A percentile compares a stretch with the other conserved stretches of the same genome.
phyloP scores from a whole-genome alignment of 2,797 vertebrate genomes.

The Carapus acus region DNA sequence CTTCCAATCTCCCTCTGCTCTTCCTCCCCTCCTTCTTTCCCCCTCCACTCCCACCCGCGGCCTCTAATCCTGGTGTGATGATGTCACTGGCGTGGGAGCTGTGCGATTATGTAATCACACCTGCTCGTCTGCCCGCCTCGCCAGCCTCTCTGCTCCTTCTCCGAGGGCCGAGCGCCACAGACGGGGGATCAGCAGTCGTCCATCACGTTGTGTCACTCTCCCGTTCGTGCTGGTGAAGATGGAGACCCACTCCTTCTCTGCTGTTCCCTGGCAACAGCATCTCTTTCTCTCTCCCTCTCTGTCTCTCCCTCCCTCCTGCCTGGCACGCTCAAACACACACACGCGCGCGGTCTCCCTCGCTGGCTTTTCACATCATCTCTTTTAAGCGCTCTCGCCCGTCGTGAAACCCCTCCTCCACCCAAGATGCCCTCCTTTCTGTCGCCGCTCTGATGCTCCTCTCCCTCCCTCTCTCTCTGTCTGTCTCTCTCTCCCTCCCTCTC shows the following conservation, averaged over 20 bases:
- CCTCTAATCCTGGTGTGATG: constrained; percentile 66
- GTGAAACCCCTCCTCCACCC: constrained; percentile 56
- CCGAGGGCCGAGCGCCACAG: too few species aligned
- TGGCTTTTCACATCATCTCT: constrained; percentile 38
- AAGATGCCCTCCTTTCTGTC: constrained; percentile 36
- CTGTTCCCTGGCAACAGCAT: constrained; percentile 78
- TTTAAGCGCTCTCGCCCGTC: constrained; percentile 47
- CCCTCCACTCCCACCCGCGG: constrained; percentile 29
- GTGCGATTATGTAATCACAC: constrained; percentile 65
- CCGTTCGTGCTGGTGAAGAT: constrained; percentile 41
- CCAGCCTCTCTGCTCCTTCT: constrained; percentile 54
- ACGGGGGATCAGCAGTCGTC: constrained; percentile 35
- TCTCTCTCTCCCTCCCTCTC: constrained; percentile 6
- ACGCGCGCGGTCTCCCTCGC: constrained; percentile 23
- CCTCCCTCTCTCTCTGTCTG: constrained; percentile 6
- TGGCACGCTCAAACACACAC: too few species aligned
- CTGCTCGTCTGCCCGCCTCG: too few species aligned
- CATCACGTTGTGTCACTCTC: constrained; percentile 25
- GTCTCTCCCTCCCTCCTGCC: constrained; percentile 20
- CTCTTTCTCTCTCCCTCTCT: constrained; percentile 33
- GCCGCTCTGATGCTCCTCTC: constrained; percentile 3
- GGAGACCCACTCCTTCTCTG: constrained; percentile 40
- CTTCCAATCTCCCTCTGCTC: constrained; percentile 16
- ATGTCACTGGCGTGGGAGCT: constrained; percentile 56
- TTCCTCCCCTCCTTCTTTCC: constrained; percentile 13